Percentiles rank a stretch among this genome's conserved stretches.
These are phyloP conservation scores for Ametastegia equiseti DNA, from an alignment of 2,888 invertebrate species.

Conservation along the genomic window DNA sequence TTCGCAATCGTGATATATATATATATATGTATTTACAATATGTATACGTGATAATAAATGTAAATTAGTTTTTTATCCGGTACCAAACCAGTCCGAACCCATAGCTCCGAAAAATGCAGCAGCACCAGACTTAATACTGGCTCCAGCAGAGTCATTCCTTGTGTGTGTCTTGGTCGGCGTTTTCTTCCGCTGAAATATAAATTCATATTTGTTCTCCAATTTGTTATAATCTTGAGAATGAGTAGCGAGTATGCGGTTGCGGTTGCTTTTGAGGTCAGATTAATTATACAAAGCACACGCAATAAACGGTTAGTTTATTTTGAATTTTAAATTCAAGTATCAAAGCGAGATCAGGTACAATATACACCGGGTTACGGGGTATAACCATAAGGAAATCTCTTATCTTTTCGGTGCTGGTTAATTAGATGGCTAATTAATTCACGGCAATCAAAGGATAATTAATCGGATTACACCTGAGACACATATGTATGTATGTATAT, in stretches of 20 bases:
- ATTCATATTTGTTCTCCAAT: constrained; percentile 17
- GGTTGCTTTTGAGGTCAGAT: neutral
- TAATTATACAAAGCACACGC: constrained; percentile 42
- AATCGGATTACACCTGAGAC: constrained; percentile 28
- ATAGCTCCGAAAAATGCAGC: constrained; percentile 90
- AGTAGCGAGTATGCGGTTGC: neutral
- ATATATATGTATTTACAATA: constrained; percentile 13
- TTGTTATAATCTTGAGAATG: neutral
- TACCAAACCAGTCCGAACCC: constrained; percentile 90
- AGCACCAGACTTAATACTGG: constrained; percentile 83
- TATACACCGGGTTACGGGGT: neutral
- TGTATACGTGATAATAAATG: neutral
- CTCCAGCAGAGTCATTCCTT: constrained; percentile 77
- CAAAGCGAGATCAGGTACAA: neutral
- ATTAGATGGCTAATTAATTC: constrained; percentile 37
- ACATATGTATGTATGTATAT: neutral
- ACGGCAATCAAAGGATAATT: constrained; percentile 38
- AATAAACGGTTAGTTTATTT: neutral
- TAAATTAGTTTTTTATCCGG: constrained; percentile 60
- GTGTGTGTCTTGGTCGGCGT: constrained; percentile 71
- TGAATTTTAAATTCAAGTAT: constrained; percentile 1
- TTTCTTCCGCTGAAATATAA: constrained; percentile 77
- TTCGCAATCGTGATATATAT: neutral
- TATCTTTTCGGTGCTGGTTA: neutral
- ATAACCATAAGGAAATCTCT: neutral